Evolutionary conservation across 53 echinoderm and acorn worm species (phyloP).

Genomic region (Apostichopus leukothele): DNA sequence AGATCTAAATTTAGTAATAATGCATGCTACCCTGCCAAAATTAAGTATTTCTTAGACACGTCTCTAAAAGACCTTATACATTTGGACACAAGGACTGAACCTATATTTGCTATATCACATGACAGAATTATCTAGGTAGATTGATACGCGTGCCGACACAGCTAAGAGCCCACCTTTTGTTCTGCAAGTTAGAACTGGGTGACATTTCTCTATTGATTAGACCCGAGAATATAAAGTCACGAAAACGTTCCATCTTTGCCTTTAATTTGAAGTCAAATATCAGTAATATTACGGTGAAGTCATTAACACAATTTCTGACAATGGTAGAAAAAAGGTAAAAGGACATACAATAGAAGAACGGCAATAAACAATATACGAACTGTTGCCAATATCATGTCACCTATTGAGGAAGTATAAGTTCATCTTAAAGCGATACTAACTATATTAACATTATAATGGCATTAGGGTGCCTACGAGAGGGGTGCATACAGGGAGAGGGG

Average conservation of each 20-base stretch:
- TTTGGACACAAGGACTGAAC: background rate
- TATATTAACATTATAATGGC: too few relatives aligned
- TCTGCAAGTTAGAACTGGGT: slow-evolving; percentile 2
- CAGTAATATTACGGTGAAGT: background rate
- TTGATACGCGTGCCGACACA: background rate
- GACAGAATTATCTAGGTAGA: background rate
- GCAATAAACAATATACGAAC: too few relatives aligned
- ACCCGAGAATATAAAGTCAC: background rate
- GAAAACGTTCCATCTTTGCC: background rate
- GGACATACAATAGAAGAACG: too few relatives aligned
- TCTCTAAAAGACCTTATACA: background rate
- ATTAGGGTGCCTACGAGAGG: too few relatives aligned
- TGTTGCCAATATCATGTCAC: too few relatives aligned
- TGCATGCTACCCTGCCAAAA: background rate
- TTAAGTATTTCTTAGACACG: background rate
- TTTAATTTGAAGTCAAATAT: background rate
- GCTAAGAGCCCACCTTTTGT: background rate
- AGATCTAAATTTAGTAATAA: background rate
- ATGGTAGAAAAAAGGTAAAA: background rate
- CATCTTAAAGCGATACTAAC: too few relatives aligned
- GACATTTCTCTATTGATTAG: slow-evolving; percentile 9
- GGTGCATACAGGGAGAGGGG: too few relatives aligned
- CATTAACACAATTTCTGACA: background rate
- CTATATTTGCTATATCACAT: background rate
- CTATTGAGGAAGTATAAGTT: too few relatives aligned